Evolutionary conservation across 2,888 invertebrate species (phyloP).

Genomic region (Sesamia inferens): DNA sequence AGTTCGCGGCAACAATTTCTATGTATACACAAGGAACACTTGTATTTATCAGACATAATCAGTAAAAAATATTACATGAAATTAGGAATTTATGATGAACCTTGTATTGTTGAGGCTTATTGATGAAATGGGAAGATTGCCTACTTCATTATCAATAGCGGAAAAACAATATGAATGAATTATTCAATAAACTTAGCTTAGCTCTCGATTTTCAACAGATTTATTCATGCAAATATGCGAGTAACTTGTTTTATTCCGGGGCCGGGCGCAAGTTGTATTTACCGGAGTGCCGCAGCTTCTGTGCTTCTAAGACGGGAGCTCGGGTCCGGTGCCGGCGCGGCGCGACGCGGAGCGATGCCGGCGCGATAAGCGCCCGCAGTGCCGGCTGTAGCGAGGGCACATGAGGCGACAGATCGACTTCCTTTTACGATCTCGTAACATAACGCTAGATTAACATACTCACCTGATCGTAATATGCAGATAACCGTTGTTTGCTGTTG

Average conservation of each 20-base stretch:
- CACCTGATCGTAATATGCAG: slow-evolving; percentile 54
- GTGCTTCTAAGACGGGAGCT: not conserved
- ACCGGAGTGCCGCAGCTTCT: not conserved
- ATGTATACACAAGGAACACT: not conserved
- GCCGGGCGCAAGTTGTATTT: not conserved
- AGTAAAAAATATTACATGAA: not conserved
- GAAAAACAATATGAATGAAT: slow-evolving; percentile 8
- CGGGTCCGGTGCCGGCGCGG: not conserved
- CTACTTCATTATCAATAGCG: slow-evolving; percentile 12
- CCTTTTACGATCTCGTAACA: slow-evolving; percentile 49
- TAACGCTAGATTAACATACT: slow-evolving; percentile 22
- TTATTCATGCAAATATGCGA: slow-evolving; percentile 5
- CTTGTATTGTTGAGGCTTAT: not conserved
- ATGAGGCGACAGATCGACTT: slow-evolving; percentile 21
- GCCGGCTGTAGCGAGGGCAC: not conserved
- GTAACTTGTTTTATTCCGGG: not conserved
- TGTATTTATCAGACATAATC: not conserved
- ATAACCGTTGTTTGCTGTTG: slow-evolving; percentile 31
- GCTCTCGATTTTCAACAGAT: slow-evolving; percentile 15
- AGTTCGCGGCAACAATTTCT: not conserved
- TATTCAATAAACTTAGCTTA: slow-evolving; percentile 3
- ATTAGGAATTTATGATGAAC: not conserved
- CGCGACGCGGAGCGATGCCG: slow-evolving; percentile 27
- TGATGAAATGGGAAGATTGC: not conserved
- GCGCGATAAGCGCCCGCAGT: slow-evolving; percentile 10